A percentile compares a stretch with the other conserved stretches of the same genome.
phyloP scores from a whole-genome alignment of 2,888 invertebrate species.

The Phyto melanocephala region DNA sequence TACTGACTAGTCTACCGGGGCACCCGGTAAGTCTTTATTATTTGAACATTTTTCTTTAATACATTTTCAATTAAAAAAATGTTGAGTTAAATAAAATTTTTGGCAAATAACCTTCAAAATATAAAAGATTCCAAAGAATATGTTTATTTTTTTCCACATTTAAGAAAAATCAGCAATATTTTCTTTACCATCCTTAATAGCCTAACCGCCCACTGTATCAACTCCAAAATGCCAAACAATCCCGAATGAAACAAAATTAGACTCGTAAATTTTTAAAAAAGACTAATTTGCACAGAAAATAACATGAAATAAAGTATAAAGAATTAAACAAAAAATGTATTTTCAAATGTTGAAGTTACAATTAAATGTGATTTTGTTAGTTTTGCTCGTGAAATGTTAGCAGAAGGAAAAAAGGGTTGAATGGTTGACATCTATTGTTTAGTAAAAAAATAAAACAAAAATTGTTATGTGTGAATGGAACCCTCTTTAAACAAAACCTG shows the following conservation, averaged over 20 bases:
- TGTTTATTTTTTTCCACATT: too few species aligned
- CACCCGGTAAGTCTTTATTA: too few species aligned
- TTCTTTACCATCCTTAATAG: too few species aligned
- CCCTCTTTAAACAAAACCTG: slow-evolving; percentile 37
- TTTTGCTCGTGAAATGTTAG: not conserved
- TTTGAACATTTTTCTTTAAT: too few species aligned
- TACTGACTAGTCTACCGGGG: too few species aligned
- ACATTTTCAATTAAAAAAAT: too few species aligned
- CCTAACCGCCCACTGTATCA: not conserved
- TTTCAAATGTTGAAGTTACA: slow-evolving; percentile 54
- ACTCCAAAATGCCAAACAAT: not conserved
- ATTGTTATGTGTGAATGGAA: slow-evolving; percentile 16
- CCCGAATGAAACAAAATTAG: not conserved
- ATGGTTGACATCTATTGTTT: slow-evolving; percentile 30
- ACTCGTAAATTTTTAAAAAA: not conserved
- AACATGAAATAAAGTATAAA: slow-evolving; percentile 14
- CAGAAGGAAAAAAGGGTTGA: not conserved
- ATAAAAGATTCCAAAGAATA: too few species aligned
- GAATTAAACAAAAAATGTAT: slow-evolving; percentile 9
- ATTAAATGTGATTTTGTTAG: slow-evolving; percentile 46
- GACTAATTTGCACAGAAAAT: slow-evolving; percentile 31
- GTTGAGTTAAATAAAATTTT: too few species aligned
- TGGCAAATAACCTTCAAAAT: too few species aligned
- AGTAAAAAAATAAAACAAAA: slow-evolving; percentile 4
- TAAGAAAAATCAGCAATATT: too few species aligned